These are phyloP conservation scores for Brachionus koreanus DNA, from an alignment of 1,140 invertebrate genomes.

Conservation along the genomic window DNA sequence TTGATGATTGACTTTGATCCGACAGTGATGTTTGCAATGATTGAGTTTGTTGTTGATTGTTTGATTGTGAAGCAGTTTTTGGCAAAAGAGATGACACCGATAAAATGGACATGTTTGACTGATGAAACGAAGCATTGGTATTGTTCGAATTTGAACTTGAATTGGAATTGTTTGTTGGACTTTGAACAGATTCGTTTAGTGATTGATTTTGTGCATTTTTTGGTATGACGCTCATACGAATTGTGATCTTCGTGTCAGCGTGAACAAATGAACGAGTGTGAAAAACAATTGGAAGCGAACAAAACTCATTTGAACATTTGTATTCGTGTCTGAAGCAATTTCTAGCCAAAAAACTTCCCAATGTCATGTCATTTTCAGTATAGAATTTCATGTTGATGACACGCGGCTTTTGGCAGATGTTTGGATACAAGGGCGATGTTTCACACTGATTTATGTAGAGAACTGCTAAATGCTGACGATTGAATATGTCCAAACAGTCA, in stretches of 20 bases:
- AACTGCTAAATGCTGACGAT: conserved; percentile 81
- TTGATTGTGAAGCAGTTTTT: neutral
- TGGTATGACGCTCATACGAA: conserved; percentile 37
- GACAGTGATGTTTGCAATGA: neutral
- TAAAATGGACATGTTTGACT: neutral
- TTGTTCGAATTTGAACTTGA: neutral
- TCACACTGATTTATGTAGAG: conserved; percentile 86
- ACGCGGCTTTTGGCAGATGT: conserved; percentile 83
- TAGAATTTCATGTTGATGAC: conserved; percentile 90
- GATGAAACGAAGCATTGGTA: neutral
- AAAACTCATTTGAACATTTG: conserved; percentile 20
- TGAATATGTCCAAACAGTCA: conserved; percentile 78
- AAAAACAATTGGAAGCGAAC: conserved; percentile 29
- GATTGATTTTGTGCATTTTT: neutral
- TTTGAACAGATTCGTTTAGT: neutral
- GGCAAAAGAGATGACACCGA: conserved; percentile 17
- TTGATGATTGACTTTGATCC: neutral
- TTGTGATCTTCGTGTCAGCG: conserved; percentile 11
- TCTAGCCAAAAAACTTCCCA: conserved; percentile 85
- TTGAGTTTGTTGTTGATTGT: neutral
- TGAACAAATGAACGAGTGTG: conserved; percentile 39
- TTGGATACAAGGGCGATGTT: conserved; percentile 72
- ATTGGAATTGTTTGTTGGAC: neutral
- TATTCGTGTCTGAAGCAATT: conserved; percentile 66
- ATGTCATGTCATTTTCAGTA: conserved; percentile 83